Evolutionary conservation across 2,113 vertebrate genomes (phyloP), one percentile per base, ranked within the genome.

Genomic region (Cromileptes altivelis): DNA sequence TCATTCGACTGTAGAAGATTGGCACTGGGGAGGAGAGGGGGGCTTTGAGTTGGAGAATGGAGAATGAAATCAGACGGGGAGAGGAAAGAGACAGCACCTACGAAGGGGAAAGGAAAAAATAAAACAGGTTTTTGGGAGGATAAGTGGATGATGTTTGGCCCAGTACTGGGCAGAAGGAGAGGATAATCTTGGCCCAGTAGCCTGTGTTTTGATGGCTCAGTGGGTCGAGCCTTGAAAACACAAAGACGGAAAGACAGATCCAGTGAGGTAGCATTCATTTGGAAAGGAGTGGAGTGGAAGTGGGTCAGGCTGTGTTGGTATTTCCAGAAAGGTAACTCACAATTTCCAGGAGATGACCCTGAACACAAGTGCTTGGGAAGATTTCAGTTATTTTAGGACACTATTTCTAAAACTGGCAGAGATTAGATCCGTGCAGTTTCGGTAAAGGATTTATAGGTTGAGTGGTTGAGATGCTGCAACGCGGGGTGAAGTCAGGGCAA

Each of bases 1-100:
- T 95, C 92, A 94, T 94, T 91, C 82, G 33, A 80, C 85, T 82
- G 80, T 85, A 83, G 80, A 89, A 91, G 90, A 94, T 90, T 94
- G 91, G 89, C 91, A 94, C 65, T 61, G 74, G 79, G 72, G 21
- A 49, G 79, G 68, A 73, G 52, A 70, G 79, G 74, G 81, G 47
- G 69, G 85, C 65, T 80, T 60, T 70, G 61, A 85, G 81, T 81
- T 60, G 50, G 76, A 83, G 80, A 70, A 81, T 53, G 55, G 78
- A 85, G 78, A 71, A 81, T 58, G 75, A 70, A 87, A 70, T 77
- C 80, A 85, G 47, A 80, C 49, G 42, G 50, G 70, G 68, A 70
- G 57, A 40, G 30, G n/a, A 74, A 62, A 71, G 70, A 75, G 50
- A 81, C 69, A 79, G 63, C n/a, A 60, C 63, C 81, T 40, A 40